These are phyloP conservation scores for Drosophila santomea DNA, from an alignment of 1,140 invertebrate genomes.

Conservation along the genomic window DNA sequence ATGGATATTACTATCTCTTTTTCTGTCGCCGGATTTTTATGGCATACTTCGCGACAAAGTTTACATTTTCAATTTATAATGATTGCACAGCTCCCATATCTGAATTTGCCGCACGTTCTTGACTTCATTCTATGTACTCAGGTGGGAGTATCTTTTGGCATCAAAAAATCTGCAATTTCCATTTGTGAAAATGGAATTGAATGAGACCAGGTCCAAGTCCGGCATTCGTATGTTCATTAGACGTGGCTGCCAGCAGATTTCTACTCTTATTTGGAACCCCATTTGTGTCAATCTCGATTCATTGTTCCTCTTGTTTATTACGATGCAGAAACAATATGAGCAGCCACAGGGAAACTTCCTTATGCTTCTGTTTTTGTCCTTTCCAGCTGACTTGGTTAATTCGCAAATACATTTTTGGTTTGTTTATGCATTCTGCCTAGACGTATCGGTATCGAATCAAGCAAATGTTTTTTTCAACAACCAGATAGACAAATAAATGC, in stretches of 20 bases:
- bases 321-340: conserved; percentile 16
- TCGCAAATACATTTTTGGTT: conserved; percentile 27
- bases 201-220: conserved; percentile 28
- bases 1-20: conserved; percentile 19
- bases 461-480: conserved; percentile 12
- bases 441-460: conserved; percentile 4
- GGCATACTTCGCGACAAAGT: conserved; percentile 1
- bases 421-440: conserved; percentile 23
- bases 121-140: not conserved
- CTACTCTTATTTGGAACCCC: conserved; percentile 20
- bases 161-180: conserved; percentile 67
- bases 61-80: conserved; percentile 31
- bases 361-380: conserved; percentile 5
- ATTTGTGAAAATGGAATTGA: conserved; percentile 74
- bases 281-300: conserved; percentile 14
- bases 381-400: conserved; percentile 24
- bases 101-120: conserved; percentile 9
- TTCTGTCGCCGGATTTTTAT: conserved; percentile 9
- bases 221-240: conserved; percentile 58
- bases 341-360: conserved; percentile 9
- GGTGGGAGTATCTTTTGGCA: conserved; percentile 5
- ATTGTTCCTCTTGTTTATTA: conserved; percentile 12
- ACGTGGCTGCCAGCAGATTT: conserved; percentile 57
- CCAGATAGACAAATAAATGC: conserved; percentile 28
- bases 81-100: conserved; percentile 7